Base-by-base conservation (phyloP, 2,797 vertebrate species). In the Brachyrhaphis roseni region DNA sequence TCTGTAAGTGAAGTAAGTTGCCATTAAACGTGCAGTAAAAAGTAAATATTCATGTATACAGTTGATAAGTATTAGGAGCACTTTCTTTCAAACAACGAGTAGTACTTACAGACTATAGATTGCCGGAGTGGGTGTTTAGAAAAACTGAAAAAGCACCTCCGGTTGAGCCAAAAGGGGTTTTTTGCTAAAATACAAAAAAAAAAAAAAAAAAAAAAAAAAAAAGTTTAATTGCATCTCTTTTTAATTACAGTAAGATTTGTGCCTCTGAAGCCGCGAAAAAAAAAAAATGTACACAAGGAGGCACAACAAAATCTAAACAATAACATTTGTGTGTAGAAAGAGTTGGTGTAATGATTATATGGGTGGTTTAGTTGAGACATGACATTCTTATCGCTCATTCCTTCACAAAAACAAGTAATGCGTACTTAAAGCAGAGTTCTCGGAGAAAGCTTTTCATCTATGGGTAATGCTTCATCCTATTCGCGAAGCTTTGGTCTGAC, bases 11-110 rank as follows among this genome's bases (percentile, higher is more conserved):
- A 96, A 96, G 91, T 96, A 94, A 95, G 96, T 96, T 97, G 96
- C 94, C 94, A 95, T 97, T 97, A 98, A 97, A 97, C 97, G 97
- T 99, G 98, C 97, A 99, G 97, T 97, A 97, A 97, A 98, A 99
- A 97, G 95, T 97, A 96, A 95, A 95, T 97, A 96, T 96, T 94
- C 87, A 95, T 97, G 97, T 97, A 96, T 98, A 98, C 96, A 97
- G 96, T 96, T 97, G 96, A 96, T 97, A 98, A 98, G 97, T 97
- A 97, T 46, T 97, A 97, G 97, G 97, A 98, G 96, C 95, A 96
- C 97, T 97, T 97, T 90, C 91, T 92, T 96, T 95, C 97, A 82
- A 96, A 97, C 96, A 83, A 96, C 95, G 93, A 96, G 94, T 98
- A 96, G 94, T 97, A 98, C 97, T 97, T 98, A 98, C 97, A 98